phyloP scores from a whole-genome alignment of 2,113 vertebrate genomes.

The Sander lucioperca region DNA sequence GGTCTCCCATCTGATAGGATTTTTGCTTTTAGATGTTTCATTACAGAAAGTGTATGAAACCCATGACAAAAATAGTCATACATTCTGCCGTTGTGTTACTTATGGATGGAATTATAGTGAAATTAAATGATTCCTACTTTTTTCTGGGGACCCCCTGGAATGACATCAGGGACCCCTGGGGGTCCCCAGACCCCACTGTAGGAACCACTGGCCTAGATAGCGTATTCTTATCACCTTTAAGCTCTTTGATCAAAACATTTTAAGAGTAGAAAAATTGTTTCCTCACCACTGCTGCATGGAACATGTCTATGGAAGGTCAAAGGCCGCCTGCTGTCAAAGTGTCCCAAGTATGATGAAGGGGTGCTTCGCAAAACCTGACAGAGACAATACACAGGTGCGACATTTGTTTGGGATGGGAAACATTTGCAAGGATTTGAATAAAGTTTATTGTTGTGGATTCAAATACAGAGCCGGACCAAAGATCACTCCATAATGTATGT shows the following conservation, averaged over 20 bases:
- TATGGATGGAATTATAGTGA: too few relatives aligned
- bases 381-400: not conserved
- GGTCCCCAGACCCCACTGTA: too few relatives aligned
- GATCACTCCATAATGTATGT: not conserved
- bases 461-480: not conserved
- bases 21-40: too few relatives aligned
- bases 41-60: too few relatives aligned
- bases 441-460: slow-evolving; percentile 8
- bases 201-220: not conserved
- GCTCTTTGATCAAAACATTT: not conserved
- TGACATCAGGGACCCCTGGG: too few relatives aligned
- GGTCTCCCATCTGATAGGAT: too few relatives aligned
- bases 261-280: not conserved
- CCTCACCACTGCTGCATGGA: not conserved
- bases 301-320: slow-evolving; percentile 4
- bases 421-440: slow-evolving; percentile 12
- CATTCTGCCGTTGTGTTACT: too few relatives aligned
- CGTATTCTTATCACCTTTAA: not conserved
- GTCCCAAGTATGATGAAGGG: not conserved
- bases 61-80: too few relatives aligned
- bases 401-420: not conserved
- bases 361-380: not conserved
- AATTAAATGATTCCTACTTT: too few relatives aligned
- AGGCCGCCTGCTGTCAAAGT: not conserved
- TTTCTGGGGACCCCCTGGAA: too few relatives aligned